Conservation (phyloP, 2,797 vertebrate genomes). For the Acanthurus tractus region DNA sequence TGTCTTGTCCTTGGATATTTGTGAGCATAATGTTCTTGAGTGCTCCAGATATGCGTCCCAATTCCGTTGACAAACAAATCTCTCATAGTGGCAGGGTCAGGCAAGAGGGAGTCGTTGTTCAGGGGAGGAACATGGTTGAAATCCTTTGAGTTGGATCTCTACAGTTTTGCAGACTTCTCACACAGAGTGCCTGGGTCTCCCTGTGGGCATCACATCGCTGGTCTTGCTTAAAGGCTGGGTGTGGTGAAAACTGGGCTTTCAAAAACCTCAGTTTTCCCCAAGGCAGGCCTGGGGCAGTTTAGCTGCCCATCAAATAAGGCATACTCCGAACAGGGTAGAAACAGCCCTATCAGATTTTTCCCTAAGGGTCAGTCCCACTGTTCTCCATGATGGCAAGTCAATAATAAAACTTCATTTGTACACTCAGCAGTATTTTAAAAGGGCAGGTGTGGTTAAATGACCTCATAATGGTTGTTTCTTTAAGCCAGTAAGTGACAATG, state of each 20-base stretch:
- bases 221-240: slow-evolving; percentile 66
- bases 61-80: slow-evolving; percentile 58
- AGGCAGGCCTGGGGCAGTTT: slow-evolving; percentile 74
- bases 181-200: slow-evolving; percentile 61
- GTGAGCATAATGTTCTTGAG: slow-evolving; percentile 45
- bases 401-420: slow-evolving; percentile 64
- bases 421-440: slow-evolving; percentile 42
- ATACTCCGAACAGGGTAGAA: slow-evolving; percentile 67
- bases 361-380: slow-evolving; percentile 58
- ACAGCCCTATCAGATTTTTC: slow-evolving; percentile 65
- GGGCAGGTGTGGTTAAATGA: slow-evolving; percentile 22
- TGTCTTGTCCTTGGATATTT: slow-evolving; percentile 56
- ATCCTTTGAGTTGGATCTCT: slow-evolving; percentile 59
- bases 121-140: slow-evolving; percentile 51
- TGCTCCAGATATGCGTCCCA: slow-evolving; percentile 45
- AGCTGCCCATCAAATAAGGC: slow-evolving; percentile 77
- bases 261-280: slow-evolving; percentile 70
- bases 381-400: slow-evolving; percentile 62
- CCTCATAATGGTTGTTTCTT: slow-evolving; percentile 27
- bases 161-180: slow-evolving; percentile 66
- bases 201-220: slow-evolving; percentile 62
- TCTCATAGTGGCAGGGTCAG: slow-evolving; percentile 46
- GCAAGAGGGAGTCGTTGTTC: slow-evolving; percentile 46
- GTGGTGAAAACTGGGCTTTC: slow-evolving; percentile 71
- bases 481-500: slow-evolving; percentile 3